Conservation (phyloP, 2,797 vertebrate genomes). For the Anguilla obscura region DNA sequence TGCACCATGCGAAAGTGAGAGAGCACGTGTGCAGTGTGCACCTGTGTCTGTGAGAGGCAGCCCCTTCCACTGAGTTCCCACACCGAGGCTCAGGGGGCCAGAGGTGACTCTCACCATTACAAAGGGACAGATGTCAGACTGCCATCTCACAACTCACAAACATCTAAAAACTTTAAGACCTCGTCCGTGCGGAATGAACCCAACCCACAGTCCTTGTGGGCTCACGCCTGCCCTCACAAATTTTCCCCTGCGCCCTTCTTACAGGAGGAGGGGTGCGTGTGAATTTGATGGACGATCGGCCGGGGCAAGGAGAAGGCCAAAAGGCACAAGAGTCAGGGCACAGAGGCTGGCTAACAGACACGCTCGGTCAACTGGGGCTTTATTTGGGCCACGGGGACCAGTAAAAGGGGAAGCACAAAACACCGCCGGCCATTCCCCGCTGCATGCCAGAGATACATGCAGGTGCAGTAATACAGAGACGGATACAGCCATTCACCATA, state of each 20-base stretch:
- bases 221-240: neutral
- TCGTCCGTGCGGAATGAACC: neutral
- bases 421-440: too few relatives aligned
- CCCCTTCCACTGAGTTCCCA: constrained; percentile 14
- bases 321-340: neutral
- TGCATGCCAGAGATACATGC: neutral
- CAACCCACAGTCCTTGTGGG: too few relatives aligned
- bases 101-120: constrained; percentile 55
- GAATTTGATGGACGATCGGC: neutral
- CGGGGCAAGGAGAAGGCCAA: neutral
- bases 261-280: neutral
- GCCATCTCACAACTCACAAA: neutral
- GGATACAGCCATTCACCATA: neutral
- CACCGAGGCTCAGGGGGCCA: constrained; percentile 49
- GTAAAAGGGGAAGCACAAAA: neutral
- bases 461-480: neutral
- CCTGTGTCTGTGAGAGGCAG: constrained; percentile 68
- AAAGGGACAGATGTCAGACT: constrained; percentile 58
- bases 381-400: neutral
- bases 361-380: neutral
- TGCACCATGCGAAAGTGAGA: constrained; percentile 87
- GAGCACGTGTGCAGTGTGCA: constrained; percentile 68
- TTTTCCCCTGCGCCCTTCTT: neutral
- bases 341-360: neutral
- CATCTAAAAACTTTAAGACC: neutral